These are phyloP conservation scores for Dromas ardeola DNA, from an alignment of 2,113 vertebrate species.

Conservation along the genomic window DNA sequence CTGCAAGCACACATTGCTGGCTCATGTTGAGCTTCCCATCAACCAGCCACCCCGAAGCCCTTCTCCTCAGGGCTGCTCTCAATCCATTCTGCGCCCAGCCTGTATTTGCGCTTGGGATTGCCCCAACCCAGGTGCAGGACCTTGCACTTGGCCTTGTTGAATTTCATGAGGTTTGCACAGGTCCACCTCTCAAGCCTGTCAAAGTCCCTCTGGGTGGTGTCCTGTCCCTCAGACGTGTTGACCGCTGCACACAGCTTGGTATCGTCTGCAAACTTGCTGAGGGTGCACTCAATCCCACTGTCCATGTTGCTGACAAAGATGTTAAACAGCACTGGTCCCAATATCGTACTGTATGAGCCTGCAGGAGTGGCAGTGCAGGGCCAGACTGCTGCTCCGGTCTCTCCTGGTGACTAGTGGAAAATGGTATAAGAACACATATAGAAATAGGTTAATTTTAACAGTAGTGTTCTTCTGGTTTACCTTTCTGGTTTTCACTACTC, in stretches of 20 bases:
- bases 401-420: not conserved
- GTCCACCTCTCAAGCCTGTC: not conserved
- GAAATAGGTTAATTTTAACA: not conserved
- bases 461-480: not conserved
- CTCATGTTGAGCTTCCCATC: not conserved
- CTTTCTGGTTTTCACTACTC: not conserved
- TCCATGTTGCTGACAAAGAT: not conserved
- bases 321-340: not conserved
- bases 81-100: not conserved
- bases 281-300: not conserved
- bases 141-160: not conserved
- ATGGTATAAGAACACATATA: not conserved
- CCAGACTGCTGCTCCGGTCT: not conserved
- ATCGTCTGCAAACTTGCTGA: not conserved
- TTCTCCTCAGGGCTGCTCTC: not conserved
- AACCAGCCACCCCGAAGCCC: not conserved
- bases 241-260: not conserved
- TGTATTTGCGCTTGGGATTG: not conserved
- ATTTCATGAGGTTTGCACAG: not conserved
- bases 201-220: not conserved
- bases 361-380: not conserved
- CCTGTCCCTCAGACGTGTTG: not conserved
- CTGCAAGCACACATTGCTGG: not conserved
- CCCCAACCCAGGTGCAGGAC: not conserved
- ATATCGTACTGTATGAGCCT: fast-evolving